Conservation (phyloP, 2,113 vertebrate species). For the Cynoglossus semilaevis region DNA sequence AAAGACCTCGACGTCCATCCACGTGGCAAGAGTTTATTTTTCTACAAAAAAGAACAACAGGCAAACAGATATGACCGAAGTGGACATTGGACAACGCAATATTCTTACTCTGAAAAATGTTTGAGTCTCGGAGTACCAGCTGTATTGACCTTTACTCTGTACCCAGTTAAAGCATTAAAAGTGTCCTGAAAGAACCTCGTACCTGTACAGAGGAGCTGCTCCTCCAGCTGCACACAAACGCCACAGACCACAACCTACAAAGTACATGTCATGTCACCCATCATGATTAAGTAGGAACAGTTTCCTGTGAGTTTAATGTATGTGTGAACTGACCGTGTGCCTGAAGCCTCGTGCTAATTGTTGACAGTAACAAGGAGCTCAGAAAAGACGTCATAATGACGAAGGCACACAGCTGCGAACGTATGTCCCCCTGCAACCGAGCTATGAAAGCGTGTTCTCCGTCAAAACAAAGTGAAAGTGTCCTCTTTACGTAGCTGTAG, state of each 20-base stretch:
- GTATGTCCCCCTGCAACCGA: background rate
- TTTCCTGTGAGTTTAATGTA: background rate
- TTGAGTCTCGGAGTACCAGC: too few species aligned
- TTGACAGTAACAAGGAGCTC: background rate
- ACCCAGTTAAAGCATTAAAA: background rate
- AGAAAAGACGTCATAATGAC: background rate
- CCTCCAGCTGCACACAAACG: constrained; percentile 13
- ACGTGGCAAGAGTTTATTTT: background rate
- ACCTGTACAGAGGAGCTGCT: constrained; percentile 17
- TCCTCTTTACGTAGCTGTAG: background rate
- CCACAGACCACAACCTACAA: constrained; percentile 15
- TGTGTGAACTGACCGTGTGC: constrained; percentile 25
- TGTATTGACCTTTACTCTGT: too few species aligned
- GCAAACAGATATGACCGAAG: too few species aligned
- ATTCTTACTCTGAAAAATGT: too few species aligned
- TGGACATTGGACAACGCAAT: too few species aligned
- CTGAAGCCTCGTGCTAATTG: background rate
- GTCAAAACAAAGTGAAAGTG: background rate
- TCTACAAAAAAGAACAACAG: constrained; percentile 12
- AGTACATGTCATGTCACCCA: too few species aligned
- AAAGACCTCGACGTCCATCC: constrained; percentile 43
- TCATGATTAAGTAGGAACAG: too few species aligned
- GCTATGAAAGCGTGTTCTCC: background rate
- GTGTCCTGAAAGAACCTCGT: constrained; percentile 24
- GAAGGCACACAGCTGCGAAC: background rate